These are phyloP conservation scores for Ia io DNA, from an alignment of 2,113 vertebrate genomes.

Conservation along the genomic window DNA sequence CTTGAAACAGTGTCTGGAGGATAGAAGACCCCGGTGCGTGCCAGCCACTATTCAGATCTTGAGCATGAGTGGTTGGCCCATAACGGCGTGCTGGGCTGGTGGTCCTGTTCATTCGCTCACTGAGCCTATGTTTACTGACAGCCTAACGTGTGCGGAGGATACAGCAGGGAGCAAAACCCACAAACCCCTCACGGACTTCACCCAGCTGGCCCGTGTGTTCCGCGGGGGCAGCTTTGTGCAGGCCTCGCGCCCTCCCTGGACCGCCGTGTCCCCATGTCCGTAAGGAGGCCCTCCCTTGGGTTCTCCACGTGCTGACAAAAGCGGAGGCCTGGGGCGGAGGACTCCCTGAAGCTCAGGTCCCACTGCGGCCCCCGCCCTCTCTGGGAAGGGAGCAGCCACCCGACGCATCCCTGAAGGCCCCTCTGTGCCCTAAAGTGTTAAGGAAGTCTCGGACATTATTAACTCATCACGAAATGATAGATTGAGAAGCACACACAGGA, in stretches of 20 bases:
- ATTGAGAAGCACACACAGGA: neutral
- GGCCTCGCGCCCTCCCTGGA: neutral
- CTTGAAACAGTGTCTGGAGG: neutral
- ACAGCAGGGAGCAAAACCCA: neutral
- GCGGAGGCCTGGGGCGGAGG: neutral
- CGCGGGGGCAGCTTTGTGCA: neutral
- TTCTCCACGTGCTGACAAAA: neutral
- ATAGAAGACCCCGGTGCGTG: neutral
- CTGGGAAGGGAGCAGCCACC: neutral
- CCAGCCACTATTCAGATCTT: neutral
- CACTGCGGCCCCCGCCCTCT: neutral
- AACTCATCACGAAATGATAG: neutral
- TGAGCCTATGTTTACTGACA: neutral
- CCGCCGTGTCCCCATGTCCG: neutral
- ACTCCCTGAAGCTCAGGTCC: neutral
- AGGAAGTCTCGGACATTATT: neutral
- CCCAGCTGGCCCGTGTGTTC: neutral
- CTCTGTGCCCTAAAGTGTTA: neutral
- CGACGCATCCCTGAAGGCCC: no score
- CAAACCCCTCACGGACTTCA: neutral
- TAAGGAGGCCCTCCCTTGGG: no score
- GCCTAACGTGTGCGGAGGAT: neutral
- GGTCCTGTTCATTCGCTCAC: neutral
- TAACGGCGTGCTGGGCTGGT: neutral
- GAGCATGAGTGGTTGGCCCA: neutral